Conservation (phyloP, 1,140 invertebrate species). For the Drosophila carrolli region DNA sequence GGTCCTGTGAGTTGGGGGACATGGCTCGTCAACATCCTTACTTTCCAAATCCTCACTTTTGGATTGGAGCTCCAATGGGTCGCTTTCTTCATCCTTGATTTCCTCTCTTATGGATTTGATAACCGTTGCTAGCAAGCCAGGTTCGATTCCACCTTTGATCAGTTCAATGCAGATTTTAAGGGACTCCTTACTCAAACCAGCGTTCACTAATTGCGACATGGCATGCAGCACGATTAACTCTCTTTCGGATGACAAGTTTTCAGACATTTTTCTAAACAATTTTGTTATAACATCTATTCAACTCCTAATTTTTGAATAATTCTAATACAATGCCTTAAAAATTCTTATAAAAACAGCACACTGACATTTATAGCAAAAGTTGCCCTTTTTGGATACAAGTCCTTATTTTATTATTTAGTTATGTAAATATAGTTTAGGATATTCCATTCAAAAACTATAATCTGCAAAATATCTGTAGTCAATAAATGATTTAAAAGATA, state of each 20-base stretch:
- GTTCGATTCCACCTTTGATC: slow-evolving; percentile 12
- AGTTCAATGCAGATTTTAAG: slow-evolving; percentile 27
- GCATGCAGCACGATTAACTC: slow-evolving; percentile 1
- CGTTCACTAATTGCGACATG: slow-evolving; percentile 26
- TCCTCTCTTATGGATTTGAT: slow-evolving; percentile 19
- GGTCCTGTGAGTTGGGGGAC: neutral
- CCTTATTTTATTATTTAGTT: too few species aligned
- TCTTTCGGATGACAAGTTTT: neutral
- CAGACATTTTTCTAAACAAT: slow-evolving; percentile 11
- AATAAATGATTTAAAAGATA: too few species aligned
- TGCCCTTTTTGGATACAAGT: too few species aligned
- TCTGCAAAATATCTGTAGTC: too few species aligned
- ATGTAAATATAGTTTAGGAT: too few species aligned
- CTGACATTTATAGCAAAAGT: too few species aligned
- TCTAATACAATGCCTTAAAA: too few species aligned
- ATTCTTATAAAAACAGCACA: too few species aligned
- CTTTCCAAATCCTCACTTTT: neutral
- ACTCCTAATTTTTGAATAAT: neutral
- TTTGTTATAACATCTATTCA: neutral
- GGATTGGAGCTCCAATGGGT: neutral
- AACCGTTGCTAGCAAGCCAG: neutral
- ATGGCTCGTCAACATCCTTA: neutral
- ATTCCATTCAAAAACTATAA: too few species aligned
- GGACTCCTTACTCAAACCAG: slow-evolving; percentile 26
- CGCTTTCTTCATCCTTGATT: neutral